These are phyloP conservation scores for Catostylus mosaicus DNA, from an alignment of 30 jellyfish, hydroid and myxozoan species.

Conservation along the genomic window DNA sequence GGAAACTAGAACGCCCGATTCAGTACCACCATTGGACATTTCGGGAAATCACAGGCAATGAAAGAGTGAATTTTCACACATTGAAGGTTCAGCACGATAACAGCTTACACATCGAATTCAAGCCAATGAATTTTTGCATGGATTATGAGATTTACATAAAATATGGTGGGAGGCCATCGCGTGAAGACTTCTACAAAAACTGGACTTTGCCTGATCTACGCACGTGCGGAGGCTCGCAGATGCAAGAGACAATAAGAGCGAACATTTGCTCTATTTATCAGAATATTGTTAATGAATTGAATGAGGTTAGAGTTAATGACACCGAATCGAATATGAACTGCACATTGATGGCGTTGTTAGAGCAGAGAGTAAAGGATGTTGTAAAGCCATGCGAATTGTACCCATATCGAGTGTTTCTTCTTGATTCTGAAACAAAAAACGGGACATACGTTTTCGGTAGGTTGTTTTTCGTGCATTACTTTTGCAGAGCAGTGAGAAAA, in stretches of 20 bases:
- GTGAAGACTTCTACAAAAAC: slow-evolving; percentile 18
- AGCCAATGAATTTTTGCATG: slow-evolving; percentile 52
- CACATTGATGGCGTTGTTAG: slow-evolving; percentile 18
- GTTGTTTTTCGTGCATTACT: neutral
- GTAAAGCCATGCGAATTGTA: slow-evolving; percentile 13
- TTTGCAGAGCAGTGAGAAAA: too few relatives aligned
- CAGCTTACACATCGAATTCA: slow-evolving; percentile 43
- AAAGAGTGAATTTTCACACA: slow-evolving; percentile 18
- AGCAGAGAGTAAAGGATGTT: slow-evolving; percentile 14
- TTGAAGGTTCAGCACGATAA: slow-evolving; percentile 42
- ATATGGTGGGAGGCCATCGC: slow-evolving; percentile 51
- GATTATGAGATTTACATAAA: slow-evolving; percentile 45
- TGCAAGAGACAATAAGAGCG: slow-evolving; percentile 40
- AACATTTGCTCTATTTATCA: slow-evolving; percentile 40
- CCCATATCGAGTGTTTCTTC: slow-evolving; percentile 40
- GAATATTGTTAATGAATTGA: slow-evolving; percentile 4
- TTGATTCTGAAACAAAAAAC: slow-evolving; percentile 38
- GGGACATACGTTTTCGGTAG: slow-evolving; percentile 51
- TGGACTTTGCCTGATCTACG: slow-evolving; percentile 71
- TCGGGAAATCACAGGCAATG: slow-evolving; percentile 22
- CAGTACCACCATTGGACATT: slow-evolving; percentile 28
- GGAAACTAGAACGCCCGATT: slow-evolving; percentile 19
- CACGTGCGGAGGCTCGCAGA: slow-evolving; percentile 16
- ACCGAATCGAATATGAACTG: slow-evolving; percentile 24
- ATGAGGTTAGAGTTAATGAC: neutral